A percentile compares a stretch with the other conserved stretches of the same genome.
Evolutionary conservation across 2,113 vertebrate genomes (phyloP).

Genomic region (Mellivora capensis): DNA sequence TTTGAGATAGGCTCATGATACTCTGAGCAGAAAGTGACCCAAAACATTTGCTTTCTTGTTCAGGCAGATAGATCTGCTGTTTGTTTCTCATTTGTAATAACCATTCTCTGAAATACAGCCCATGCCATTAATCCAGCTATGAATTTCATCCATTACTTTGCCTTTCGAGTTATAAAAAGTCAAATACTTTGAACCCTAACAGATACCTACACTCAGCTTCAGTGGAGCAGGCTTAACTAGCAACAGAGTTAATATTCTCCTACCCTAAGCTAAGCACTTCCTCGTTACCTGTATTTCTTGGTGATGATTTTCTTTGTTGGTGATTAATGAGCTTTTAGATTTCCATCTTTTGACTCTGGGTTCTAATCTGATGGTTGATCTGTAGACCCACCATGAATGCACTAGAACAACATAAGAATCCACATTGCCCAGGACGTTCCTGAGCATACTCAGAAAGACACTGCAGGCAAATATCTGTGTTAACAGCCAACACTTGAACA

Average conservation of each 20-base stretch:
- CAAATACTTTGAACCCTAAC: not conserved
- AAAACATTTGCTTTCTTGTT: not conserved
- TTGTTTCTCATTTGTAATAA: conserved; percentile 41
- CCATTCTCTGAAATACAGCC: conserved; percentile 22
- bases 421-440: not conserved
- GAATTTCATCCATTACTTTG: not conserved
- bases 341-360: not conserved
- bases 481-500: not conserved
- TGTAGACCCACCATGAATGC: not conserved
- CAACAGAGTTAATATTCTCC: not conserved
- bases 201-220: not conserved
- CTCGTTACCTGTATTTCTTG: not conserved
- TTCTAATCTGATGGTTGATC: not conserved
- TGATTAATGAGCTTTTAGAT: not conserved
- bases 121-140: not conserved
- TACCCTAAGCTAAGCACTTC: not conserved
- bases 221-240: not conserved
- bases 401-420: not conserved
- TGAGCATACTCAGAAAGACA: not conserved
- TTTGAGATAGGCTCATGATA: not conserved
- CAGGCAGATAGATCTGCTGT: not conserved
- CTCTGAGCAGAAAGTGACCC: not conserved
- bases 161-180: conserved; percentile 9
- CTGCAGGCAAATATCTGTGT: not conserved
- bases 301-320: not conserved